phyloP scores from a whole-genome alignment of 2,113 vertebrate species.

The Gila orcuttii region DNA sequence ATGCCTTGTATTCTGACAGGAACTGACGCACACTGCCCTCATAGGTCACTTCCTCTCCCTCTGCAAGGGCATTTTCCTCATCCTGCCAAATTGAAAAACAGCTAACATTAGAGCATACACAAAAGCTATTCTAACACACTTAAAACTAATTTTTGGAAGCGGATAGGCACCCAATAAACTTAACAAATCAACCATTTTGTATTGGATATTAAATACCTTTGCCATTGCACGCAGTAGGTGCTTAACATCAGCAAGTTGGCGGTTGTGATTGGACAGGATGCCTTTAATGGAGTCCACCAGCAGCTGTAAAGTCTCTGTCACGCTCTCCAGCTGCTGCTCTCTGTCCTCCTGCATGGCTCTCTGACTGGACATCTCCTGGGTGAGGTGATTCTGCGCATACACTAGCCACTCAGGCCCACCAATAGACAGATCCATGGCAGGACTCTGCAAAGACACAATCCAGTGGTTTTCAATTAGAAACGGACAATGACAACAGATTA shows the following conservation, averaged over 20 bases:
- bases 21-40: constrained; percentile 96
- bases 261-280: constrained; percentile 92
- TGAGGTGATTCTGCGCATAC: constrained; percentile 88
- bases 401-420: constrained; percentile 93
- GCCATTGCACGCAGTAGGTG: constrained; percentile 97
- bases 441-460: constrained; percentile 74
- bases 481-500: not conserved
- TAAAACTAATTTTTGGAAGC: not conserved
- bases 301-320: constrained; percentile 91
- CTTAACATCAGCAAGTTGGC: constrained; percentile 94
- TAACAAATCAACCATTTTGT: not conserved
- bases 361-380: constrained; percentile 87
- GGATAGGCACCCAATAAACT: not conserved
- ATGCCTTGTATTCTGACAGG: constrained; percentile 94
- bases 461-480: not conserved
- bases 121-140: not conserved
- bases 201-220: constrained; percentile 79
- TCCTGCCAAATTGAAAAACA: constrained; percentile 77
- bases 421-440: constrained; percentile 85
- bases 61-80: constrained; percentile 92
- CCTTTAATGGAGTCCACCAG: constrained; percentile 95
- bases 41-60: constrained; percentile 93
- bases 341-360: constrained; percentile 86
- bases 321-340: constrained; percentile 90
- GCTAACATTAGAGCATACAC: not conserved